Percentiles rank a stretch among this genome's conserved stretches.
These are phyloP conservation scores for Selenia dentaria DNA, from an alignment of 2,888 invertebrate genomes.

Conservation along the genomic window DNA sequence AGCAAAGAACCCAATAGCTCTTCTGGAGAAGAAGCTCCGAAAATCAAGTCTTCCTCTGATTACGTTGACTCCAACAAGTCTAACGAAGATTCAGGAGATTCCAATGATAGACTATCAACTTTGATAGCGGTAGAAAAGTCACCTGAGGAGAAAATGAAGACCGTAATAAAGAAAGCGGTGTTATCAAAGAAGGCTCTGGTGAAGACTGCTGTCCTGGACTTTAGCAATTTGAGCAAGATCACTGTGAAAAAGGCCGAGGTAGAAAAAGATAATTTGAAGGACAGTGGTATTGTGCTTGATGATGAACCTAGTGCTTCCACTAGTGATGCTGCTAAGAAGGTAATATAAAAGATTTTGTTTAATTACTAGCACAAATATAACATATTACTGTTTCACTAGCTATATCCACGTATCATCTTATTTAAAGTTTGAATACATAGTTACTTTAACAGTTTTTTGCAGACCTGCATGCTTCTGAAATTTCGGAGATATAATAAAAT, in stretches of 20 bases:
- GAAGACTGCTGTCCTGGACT: constrained; percentile 70
- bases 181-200: constrained; percentile 66
- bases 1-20: constrained; percentile 78
- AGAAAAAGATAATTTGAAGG: constrained; percentile 68
- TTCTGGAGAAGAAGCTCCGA: constrained; percentile 77
- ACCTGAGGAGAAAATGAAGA: constrained; percentile 72
- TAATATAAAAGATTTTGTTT: constrained; percentile 38
- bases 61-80: constrained; percentile 73
- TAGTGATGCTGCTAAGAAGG: constrained; percentile 65
- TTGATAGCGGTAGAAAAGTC: constrained; percentile 69
- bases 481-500: no score
- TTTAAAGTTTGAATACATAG: no score
- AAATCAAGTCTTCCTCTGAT: constrained; percentile 67
- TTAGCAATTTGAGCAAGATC: constrained; percentile 63
- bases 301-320: constrained; percentile 59
- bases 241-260: constrained; percentile 56
- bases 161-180: constrained; percentile 72
- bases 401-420: no score
- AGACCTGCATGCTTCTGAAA: no score
- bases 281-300: constrained; percentile 71
- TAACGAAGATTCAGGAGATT: constrained; percentile 74
- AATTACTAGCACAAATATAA: no score
- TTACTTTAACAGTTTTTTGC: no score
- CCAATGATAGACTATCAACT: constrained; percentile 65
- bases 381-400: no score